Evolutionary conservation across 2,797 vertebrate genomes (phyloP), one percentile per base, ranked within the genome.

Genomic region (Periparus ater): DNA sequence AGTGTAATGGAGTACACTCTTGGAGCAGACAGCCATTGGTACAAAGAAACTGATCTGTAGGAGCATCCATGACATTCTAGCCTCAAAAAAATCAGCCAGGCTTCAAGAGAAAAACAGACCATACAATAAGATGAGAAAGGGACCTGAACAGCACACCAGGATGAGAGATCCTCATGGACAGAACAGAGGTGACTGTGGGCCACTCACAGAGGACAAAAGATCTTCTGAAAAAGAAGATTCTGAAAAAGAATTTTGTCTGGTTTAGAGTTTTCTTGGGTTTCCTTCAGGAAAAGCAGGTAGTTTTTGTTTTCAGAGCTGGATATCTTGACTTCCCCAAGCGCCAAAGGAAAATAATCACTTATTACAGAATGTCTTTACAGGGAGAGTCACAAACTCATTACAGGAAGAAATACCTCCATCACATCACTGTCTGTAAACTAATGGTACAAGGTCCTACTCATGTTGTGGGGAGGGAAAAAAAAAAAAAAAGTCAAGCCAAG

Each of bases 401-500:
- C 22, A 42, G 7, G 11, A 26, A 71, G 18, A 62, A 85, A 36
- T 32, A 17, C 10, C 23, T 63, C 38, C 50, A 78, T 27, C 32
- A 20, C 26, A 48, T 34, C 55, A n/a, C 48, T 79, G 25, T 50
- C 83, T 78, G 42, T 23, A 81, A 85, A 78, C 23, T 53, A 54
- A 66, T 8, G 13, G 13, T 22, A 63, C 54, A 75, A 75, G 62
- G 19, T 58, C 36, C 22, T 38, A 42, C 17, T 77, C 16, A 6
- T 14, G 3, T 10, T 48, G 5, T 17, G 16, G 4, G 5, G 6
- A 19, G 4, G 4, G 1, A 13, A 40, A 40, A 6, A 32, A 44
- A 29, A n/a, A 29, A 53, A 14, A 8, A 8, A 11, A 42, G 21
- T 14, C 8, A 51, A 44, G 19, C 2, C 5, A 80, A 74, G 10